These are phyloP conservation scores for Synanthedon formicaeformis DNA, from an alignment of 2,888 invertebrate species.

Conservation along the genomic window DNA sequence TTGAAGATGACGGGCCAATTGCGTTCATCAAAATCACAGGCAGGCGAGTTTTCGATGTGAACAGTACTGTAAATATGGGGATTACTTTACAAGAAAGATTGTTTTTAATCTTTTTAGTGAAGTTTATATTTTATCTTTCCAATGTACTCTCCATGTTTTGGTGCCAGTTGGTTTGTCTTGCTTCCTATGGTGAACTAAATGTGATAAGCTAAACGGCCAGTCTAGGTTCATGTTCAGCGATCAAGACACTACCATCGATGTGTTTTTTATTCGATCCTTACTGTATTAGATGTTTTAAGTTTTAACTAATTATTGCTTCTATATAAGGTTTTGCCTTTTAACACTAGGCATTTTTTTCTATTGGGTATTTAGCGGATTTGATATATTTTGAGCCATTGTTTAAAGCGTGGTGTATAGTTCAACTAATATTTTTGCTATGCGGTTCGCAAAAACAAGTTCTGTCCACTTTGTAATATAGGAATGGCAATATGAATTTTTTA, in stretches of 20 bases:
- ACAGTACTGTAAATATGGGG: too few species aligned
- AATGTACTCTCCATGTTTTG: too few species aligned
- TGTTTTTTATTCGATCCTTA: conserved; percentile 31
- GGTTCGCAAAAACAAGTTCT: conserved; percentile 44
- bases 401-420: conserved; percentile 42
- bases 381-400: conserved; percentile 59
- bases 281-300: conserved; percentile 49
- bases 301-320: conserved; percentile 46
- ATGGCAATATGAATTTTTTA: conserved; percentile 61
- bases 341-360: conserved; percentile 44
- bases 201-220: conserved; percentile 42
- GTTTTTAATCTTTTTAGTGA: too few species aligned
- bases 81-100: too few species aligned
- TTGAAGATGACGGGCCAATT: too few species aligned
- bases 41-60: too few species aligned
- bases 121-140: too few species aligned
- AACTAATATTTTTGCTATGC: conserved; percentile 66
- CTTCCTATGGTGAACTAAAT: conserved; percentile 22
- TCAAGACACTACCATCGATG: conserved; percentile 32
- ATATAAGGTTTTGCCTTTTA: conserved; percentile 39
- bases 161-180: background rate
- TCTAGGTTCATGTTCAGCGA: conserved; percentile 12
- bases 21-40: too few species aligned
- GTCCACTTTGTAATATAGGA: conserved; percentile 50
- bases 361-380: conserved; percentile 61